A percentile compares a stretch with the other conserved stretches of the same genome.
Evolutionary conservation across 2,113 vertebrate species (phyloP).

Genomic region (Gavialis gangeticus): DNA sequence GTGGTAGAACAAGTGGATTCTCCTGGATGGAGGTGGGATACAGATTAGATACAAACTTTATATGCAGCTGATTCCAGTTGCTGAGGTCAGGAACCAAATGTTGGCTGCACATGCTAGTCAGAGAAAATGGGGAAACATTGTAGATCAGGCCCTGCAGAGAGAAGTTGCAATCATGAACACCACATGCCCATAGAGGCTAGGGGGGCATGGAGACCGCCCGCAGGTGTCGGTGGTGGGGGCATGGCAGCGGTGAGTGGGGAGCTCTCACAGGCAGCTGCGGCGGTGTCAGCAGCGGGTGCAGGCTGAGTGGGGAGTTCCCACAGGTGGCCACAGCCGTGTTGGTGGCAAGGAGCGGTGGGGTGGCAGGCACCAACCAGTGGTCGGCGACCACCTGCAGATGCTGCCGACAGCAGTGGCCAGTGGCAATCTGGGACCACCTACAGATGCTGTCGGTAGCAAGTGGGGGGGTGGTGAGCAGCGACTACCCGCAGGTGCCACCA

Average conservation of each 20-base stretch:
- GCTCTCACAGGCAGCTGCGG: no score
- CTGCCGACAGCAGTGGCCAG: no score
- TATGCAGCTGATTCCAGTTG: fast-evolving
- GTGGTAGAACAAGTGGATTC: not conserved
- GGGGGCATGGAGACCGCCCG: not conserved
- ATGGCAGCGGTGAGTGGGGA: not conserved
- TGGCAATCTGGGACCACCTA: no score
- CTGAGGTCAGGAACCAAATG: not conserved
- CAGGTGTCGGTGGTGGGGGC: not conserved
- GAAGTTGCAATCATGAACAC: fast-evolving
- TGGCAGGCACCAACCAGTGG: no score
- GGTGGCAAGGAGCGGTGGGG: no score
- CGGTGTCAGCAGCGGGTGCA: no score
- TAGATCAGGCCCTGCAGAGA: fast-evolving
- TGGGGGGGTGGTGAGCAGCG: no score
- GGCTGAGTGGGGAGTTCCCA: no score
- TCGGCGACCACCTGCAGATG: no score
- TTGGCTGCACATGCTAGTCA: not conserved
- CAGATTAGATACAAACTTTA: not conserved
- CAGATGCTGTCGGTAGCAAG: no score
- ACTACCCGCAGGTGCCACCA: no score
- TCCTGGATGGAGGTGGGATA: not conserved
- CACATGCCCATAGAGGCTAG: not conserved
- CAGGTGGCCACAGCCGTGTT: no score
- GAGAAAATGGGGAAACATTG: fast-evolving